Conservation (phyloP, 1,140 invertebrate species). For the Thaumetopoea pityocampa region DNA sequence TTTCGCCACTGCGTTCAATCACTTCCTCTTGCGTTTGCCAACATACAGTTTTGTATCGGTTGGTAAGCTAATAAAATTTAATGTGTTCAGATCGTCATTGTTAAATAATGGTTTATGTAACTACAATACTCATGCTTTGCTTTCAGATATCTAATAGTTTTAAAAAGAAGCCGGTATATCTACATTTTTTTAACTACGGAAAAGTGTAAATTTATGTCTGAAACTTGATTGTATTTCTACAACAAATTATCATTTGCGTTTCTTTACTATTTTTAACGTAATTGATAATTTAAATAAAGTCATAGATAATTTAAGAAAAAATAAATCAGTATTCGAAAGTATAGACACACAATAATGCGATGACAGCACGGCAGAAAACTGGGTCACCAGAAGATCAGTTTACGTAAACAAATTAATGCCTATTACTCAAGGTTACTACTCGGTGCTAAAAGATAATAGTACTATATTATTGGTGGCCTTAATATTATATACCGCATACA, state of each 20-base stretch:
- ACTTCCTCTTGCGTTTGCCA: conserved; percentile 50
- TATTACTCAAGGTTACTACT: conserved; percentile 11
- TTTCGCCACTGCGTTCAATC: conserved; percentile 36
- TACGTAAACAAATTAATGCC: conserved; percentile 17
- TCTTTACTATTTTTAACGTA: no score
- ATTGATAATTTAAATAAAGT: no score
- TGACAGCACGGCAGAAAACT: conserved; percentile 7
- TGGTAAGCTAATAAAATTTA: conserved; percentile 20
- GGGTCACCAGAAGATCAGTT: conserved; percentile 17
- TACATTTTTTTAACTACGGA: no score
- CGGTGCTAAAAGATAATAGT: conserved; percentile 13
- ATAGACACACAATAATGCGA: conserved; percentile 1
- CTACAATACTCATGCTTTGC: no score
- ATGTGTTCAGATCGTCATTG: conserved; percentile 29
- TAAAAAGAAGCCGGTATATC: no score
- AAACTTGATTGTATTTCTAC: no score
- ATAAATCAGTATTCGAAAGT: conserved; percentile 5
- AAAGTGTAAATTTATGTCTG: no score
- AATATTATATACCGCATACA: no score
- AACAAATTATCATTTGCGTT: no score
- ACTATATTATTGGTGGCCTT: no score
- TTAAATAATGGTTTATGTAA: conserved; percentile 29
- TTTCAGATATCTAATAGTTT: no score
- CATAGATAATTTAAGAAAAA: no score
- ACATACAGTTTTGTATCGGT: conserved; percentile 39